A percentile compares a stretch with the other conserved stretches of the same genome.
Conservation (phyloP, 2,888 invertebrate genomes). For the Xestia sexstrigata region DNA sequence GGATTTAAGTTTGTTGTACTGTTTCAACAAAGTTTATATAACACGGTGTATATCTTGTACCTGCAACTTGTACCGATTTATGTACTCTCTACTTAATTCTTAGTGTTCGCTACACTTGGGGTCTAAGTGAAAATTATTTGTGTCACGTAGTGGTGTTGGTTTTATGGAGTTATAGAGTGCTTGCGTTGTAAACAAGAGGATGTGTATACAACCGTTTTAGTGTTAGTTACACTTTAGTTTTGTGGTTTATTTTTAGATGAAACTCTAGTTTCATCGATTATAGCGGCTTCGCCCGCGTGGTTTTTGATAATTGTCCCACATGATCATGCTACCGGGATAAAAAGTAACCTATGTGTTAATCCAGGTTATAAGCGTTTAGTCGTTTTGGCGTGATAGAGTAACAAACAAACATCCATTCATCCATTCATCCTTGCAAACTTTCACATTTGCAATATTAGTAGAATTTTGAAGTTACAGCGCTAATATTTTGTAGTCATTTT, state of each 20-base stretch:
- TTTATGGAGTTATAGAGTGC: slow-evolving; percentile 58
- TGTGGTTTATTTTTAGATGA: slow-evolving; percentile 1
- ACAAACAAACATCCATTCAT: too few species aligned
- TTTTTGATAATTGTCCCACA: too few species aligned
- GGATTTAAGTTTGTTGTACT: slow-evolving; percentile 80
- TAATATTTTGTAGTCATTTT: neutral
- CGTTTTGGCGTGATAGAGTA: too few species aligned
- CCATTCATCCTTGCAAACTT: too few species aligned
- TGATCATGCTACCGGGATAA: too few species aligned
- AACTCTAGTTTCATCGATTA: neutral
- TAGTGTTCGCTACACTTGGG: slow-evolving; percentile 58
- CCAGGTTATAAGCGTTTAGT: too few species aligned
- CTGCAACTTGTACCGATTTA: slow-evolving; percentile 72
- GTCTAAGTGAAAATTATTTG: slow-evolving; percentile 65
- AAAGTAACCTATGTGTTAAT: too few species aligned
- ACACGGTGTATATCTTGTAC: slow-evolving; percentile 75
- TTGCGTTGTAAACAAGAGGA: slow-evolving; percentile 35
- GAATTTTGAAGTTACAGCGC: neutral
- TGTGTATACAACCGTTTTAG: slow-evolving; percentile 30
- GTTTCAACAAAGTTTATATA: slow-evolving; percentile 74
- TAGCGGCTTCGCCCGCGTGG: too few species aligned
- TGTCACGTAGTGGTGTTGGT: slow-evolving; percentile 57
- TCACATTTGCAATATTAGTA: too few species aligned
- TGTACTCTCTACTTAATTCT: slow-evolving; percentile 75
- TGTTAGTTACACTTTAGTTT: slow-evolving; percentile 13